Base-by-base conservation (phyloP, 2,888 invertebrate genomes). In the Blastobasis lacticolella region DNA sequence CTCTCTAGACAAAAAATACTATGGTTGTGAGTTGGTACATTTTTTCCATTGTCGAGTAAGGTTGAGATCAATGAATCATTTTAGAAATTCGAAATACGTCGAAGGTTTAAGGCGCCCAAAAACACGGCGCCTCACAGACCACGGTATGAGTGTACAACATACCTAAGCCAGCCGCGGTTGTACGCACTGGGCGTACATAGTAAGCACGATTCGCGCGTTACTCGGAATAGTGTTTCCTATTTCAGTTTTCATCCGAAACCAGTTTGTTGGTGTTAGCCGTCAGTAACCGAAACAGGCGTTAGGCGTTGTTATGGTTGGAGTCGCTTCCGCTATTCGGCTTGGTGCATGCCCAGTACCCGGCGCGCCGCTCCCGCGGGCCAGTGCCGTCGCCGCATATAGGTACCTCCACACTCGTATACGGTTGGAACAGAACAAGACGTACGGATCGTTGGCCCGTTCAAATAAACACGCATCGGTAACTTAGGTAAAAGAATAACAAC, bases 241-340 rank as follows among this genome's bases (percentile, higher is more conserved):
- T 79, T 74, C 65, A 73, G 73, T 72, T 76, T 78, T 78, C 77
- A 76, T 75, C 73, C 66, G 76, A 75, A 76, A 71, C 69, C 71
- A 70, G 78, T 84, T 80, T 81, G 78, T 79, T 81, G 78, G 76
- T 80, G 73, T 79, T 71, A 73, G 70, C 71, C 75, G 77, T 75
- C 77, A 73, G 78, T 76, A 74, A 73, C 67, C 72, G 71, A 75
- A 75, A 75, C 80, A 76, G 67, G 71, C 74, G 78, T 70, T 75
- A 63, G 23, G 73, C 64, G 70, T 75, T 83, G 83, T 84, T 84
- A 82, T 84, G 82, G 73, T 79, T 82, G 64, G 67, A 64, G 66
- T 74, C 72, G 77, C 75, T 85, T 85, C 85, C 85, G 85, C 76
- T 75, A 66, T 73, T 71, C 58, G 61, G 57, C 64, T 46, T 63